A percentile compares a stretch with the other conserved stretches of the same genome.
Conservation (phyloP, 1,140 invertebrate species). For the Sinonovacula constricta region DNA sequence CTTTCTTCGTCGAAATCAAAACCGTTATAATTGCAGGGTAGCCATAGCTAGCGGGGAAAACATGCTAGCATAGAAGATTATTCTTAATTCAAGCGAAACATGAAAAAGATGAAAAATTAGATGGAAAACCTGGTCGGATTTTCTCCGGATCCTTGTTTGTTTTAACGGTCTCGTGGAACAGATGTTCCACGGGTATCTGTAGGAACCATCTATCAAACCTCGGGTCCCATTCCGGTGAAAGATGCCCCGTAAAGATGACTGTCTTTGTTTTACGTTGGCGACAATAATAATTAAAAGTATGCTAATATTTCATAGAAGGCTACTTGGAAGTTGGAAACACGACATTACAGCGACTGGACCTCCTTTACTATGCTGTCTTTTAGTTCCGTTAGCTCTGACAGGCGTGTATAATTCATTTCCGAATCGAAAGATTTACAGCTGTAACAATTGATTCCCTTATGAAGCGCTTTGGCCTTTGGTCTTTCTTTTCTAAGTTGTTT, state of each 20-base stretch:
- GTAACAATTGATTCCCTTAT: too few species aligned
- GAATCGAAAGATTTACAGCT: too few species aligned
- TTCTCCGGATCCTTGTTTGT: too few species aligned
- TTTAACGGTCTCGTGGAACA: conserved; percentile 40
- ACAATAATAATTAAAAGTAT: not conserved
- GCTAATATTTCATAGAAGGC: too few species aligned
- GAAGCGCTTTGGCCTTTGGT: too few species aligned
- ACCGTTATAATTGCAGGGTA: conserved; percentile 54
- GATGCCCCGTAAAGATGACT: not conserved
- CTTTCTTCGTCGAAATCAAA: conserved; percentile 51
- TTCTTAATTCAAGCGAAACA: conserved; percentile 43
- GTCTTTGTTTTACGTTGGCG: not conserved
- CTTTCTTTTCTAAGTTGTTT: too few species aligned
- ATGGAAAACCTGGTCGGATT: conserved; percentile 16
- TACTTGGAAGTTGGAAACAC: too few species aligned
- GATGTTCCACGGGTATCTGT: conserved; percentile 18
- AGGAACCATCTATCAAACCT: conserved; percentile 41
- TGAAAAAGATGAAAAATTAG: not conserved
- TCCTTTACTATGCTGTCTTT: too few species aligned
- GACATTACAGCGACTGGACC: too few species aligned
- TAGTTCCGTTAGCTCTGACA: too few species aligned
- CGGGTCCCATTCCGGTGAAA: not conserved
- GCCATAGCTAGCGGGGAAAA: conserved; percentile 19
- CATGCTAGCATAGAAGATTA: conserved; percentile 32
- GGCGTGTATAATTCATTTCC: too few species aligned